Evolutionary conservation across 2,888 invertebrate species (phyloP).

Genomic region (Cenopis cana): DNA sequence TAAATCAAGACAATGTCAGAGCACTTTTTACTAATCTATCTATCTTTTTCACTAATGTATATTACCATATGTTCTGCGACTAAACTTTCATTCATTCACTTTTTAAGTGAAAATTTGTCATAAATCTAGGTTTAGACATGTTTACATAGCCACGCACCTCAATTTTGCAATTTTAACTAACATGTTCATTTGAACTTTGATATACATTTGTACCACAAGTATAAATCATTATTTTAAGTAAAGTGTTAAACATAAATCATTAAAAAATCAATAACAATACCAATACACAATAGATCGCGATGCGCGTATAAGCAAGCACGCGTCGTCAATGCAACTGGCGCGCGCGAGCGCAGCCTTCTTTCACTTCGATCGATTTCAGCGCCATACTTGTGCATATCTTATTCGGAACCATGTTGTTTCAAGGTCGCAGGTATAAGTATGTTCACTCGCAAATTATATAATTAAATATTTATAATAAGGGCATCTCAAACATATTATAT

Average conservation of each 20-base stretch:
- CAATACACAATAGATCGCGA: constrained; percentile 52
- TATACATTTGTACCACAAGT: background rate
- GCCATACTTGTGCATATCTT: constrained; percentile 49
- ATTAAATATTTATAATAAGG: background rate
- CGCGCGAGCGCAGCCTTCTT: constrained; percentile 68
- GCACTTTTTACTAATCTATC: too few species aligned
- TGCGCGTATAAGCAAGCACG: constrained; percentile 70
- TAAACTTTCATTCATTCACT: too few species aligned
- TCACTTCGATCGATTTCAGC: constrained; percentile 68
- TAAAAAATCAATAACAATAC: constrained; percentile 46
- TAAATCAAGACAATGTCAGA: background rate
- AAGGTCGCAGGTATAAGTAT: constrained; percentile 14
- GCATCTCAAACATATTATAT: too few species aligned
- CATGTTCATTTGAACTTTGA: background rate
- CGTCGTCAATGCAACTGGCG: constrained; percentile 70
- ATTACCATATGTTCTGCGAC: too few species aligned
- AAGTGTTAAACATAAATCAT: constrained; percentile 5
- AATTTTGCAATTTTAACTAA: background rate
- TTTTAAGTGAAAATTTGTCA: background rate
- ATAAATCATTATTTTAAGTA: background rate
- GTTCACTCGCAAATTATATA: background rate
- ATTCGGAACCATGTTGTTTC: constrained; percentile 37
- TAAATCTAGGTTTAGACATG: background rate
- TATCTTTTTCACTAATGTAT: too few species aligned
- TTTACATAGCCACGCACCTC: constrained; percentile 2